Evolutionary conservation across 2,888 invertebrate species (phyloP).

Genomic region (Synergus itoensis): DNA sequence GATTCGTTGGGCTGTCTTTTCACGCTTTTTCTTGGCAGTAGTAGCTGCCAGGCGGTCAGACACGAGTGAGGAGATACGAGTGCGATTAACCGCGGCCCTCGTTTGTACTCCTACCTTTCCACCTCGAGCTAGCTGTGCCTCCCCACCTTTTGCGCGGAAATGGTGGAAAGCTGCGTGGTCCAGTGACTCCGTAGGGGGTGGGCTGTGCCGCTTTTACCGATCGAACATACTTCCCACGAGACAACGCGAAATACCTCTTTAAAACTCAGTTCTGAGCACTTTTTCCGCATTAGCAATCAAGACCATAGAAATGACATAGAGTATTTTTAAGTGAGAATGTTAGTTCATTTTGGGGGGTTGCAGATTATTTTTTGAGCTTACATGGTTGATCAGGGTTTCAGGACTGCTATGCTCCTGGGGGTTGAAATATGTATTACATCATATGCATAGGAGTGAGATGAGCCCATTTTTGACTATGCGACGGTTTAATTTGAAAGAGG

Average conservation of each 20-base stretch:
- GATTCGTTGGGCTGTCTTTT: background rate
- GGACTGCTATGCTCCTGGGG: too few relatives aligned
- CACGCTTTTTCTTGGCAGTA: constrained; percentile 3
- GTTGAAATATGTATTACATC: too few relatives aligned
- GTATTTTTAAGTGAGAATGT: too few relatives aligned
- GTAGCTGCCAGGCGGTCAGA: constrained; percentile 24
- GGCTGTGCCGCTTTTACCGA: constrained; percentile 35
- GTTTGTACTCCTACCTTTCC: constrained; percentile 43
- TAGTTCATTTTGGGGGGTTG: too few relatives aligned
- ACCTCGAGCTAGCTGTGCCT: constrained; percentile 12
- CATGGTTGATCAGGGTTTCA: too few relatives aligned
- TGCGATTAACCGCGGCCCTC: constrained; percentile 34
- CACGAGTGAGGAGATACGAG: constrained; percentile 18
- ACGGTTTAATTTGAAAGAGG: too few relatives aligned
- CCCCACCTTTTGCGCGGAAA: constrained; percentile 34
- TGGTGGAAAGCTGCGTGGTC: constrained; percentile 43
- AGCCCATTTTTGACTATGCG: too few relatives aligned
- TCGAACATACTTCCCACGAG: constrained; percentile 23
- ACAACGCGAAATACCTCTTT: background rate
- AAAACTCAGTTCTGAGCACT: background rate
- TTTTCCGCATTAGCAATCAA: background rate
- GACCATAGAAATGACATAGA: background rate
- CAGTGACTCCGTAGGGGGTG: constrained; percentile 30
- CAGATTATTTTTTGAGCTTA: too few relatives aligned
- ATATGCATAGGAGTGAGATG: too few relatives aligned